A percentile compares a stretch with the other conserved stretches of the same genome.
phyloP scores from a whole-genome alignment of 2,888 invertebrate species.

The Abrostola triplasia region DNA sequence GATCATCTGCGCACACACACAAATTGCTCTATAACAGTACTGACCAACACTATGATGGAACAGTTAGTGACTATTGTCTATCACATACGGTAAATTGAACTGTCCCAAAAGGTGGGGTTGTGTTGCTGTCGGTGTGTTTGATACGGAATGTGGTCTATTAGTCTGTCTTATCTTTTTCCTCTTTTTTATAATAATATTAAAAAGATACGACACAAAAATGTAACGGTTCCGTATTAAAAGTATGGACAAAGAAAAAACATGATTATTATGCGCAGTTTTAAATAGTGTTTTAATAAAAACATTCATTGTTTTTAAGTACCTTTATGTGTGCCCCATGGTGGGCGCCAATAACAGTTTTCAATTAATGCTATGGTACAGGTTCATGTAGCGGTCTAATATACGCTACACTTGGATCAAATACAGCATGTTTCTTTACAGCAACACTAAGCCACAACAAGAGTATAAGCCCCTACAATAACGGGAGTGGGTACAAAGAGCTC shows the following conservation, averaged over 20 bases:
- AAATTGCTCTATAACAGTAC: constrained; percentile 57
- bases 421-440: neutral
- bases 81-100: constrained; percentile 73
- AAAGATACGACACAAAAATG: too few relatives aligned
- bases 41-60: constrained; percentile 65
- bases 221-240: too few relatives aligned
- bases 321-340: neutral
- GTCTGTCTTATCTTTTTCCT: too few relatives aligned
- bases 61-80: constrained; percentile 71
- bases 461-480: constrained; percentile 19
- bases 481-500: constrained; percentile 32
- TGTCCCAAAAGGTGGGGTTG: constrained; percentile 50
- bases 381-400: too few relatives aligned
- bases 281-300: neutral
- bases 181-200: too few relatives aligned
- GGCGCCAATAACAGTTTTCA: neutral
- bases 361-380: too few relatives aligned
- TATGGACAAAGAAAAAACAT: too few relatives aligned
- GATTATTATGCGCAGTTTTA: too few relatives aligned
- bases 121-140: constrained; percentile 32
- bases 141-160: neutral
- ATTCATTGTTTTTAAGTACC: neutral
- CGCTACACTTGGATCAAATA: too few relatives aligned
- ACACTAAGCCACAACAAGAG: neutral
- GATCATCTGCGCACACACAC: constrained; percentile 48